Evolutionary conservation across 2,888 invertebrate genomes (phyloP).

Genomic region (Steinernema hermaphroditum): DNA sequence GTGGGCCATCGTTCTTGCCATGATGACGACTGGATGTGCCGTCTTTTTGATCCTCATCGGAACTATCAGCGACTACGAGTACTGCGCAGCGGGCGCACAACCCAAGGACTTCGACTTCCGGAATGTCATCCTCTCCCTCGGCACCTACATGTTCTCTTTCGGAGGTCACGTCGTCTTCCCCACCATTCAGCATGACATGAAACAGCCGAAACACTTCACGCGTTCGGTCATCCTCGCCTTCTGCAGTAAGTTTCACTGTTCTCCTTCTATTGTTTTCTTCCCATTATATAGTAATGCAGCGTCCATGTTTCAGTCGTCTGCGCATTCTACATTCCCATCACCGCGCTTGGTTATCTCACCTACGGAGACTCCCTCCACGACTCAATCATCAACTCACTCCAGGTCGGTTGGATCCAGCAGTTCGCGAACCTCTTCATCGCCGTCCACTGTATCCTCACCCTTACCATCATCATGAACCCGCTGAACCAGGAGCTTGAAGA

Average conservation of each 20-base stretch:
- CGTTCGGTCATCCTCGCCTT: constrained; percentile 72
- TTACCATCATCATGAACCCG: constrained; percentile 63
- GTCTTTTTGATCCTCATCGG: constrained; percentile 59
- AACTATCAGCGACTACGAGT: constrained; percentile 44
- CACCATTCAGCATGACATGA: constrained; percentile 90
- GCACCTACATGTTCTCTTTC: constrained; percentile 61
- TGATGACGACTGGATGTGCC: constrained; percentile 62
- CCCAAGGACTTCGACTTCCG: constrained; percentile 44
- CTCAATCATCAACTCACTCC: constrained; percentile 56
- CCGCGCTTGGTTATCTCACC: constrained; percentile 58
- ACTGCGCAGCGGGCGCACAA: constrained; percentile 46
- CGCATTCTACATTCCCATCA: constrained; percentile 61
- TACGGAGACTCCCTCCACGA: constrained; percentile 63
- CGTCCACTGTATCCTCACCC: constrained; percentile 63
- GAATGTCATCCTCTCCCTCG: constrained; percentile 55
- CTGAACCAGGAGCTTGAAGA: constrained; percentile 64
- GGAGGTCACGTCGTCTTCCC: constrained; percentile 71
- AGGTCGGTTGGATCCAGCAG: constrained; percentile 50
- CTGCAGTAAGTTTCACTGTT: constrained; percentile 39
- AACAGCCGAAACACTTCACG: constrained; percentile 76
- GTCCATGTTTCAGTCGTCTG: constrained; percentile 49
- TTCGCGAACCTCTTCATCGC: constrained; percentile 65
- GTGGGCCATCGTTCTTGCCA: constrained; percentile 62
- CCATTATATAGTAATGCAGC: too few species aligned
- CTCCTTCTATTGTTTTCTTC: constrained; percentile 12